These are phyloP conservation scores for Clitarchus hookeri DNA, from an alignment of 2,888 invertebrate species.

Conservation along the genomic window DNA sequence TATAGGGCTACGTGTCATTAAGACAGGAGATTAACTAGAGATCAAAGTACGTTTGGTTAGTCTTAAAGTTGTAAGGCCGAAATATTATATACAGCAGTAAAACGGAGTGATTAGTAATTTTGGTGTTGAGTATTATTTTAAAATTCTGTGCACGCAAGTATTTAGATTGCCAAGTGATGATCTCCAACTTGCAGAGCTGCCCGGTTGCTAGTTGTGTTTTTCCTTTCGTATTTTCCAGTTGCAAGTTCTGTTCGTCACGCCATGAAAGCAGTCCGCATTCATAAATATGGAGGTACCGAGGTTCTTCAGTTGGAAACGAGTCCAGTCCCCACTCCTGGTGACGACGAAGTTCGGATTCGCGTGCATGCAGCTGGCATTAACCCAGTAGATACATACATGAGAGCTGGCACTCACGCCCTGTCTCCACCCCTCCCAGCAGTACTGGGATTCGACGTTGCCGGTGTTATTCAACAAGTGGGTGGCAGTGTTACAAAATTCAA, in stretches of 20 bases:
- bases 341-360: slow-evolving; percentile 56
- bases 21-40: neutral
- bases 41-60: neutral
- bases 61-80: too few species aligned
- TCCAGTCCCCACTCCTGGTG: slow-evolving; percentile 32
- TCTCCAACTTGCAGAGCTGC: too few species aligned
- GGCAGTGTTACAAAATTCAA: slow-evolving; percentile 53
- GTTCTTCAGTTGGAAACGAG: slow-evolving; percentile 52
- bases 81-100: too few species aligned
- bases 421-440: slow-evolving; percentile 58
- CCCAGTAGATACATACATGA: slow-evolving; percentile 62
- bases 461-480: slow-evolving; percentile 56
- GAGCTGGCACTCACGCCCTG: slow-evolving; percentile 55
- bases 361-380: slow-evolving; percentile 59
- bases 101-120: too few species aligned
- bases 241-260: slow-evolving; percentile 15
- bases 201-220: too few species aligned
- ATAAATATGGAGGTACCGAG: slow-evolving; percentile 55
- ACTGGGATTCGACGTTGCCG: slow-evolving; percentile 60
- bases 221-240: neutral
- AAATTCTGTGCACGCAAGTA: too few species aligned
- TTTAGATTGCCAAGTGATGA: neutral
- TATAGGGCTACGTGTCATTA: too few species aligned
- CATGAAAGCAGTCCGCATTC: slow-evolving; percentile 53
- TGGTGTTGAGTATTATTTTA: too few species aligned